Percentiles rank a stretch among this genome's conserved stretches.
phyloP scores from a whole-genome alignment of 2,113 vertebrate species.

The Bambusicola thoracicus region DNA sequence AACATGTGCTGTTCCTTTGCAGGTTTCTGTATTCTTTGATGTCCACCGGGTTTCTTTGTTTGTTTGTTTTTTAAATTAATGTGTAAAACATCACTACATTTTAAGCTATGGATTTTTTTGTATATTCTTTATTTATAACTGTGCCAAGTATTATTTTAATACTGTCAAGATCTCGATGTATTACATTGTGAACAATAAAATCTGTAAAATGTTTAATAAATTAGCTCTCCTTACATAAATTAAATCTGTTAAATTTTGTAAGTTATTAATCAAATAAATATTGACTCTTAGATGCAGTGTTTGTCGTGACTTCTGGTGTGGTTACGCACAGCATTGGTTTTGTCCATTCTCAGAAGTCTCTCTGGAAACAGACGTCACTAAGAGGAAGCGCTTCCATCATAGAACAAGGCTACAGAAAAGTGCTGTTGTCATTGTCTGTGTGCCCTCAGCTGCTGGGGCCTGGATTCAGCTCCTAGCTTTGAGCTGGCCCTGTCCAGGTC shows the following conservation, averaged over 20 bases:
- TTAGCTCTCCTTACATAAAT: slow-evolving; percentile 86
- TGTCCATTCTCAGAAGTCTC: not conserved
- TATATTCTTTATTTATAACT: slow-evolving; percentile 87
- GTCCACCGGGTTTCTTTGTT: slow-evolving; percentile 63
- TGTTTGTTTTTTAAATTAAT: slow-evolving; percentile 58
- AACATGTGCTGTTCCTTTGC: slow-evolving; percentile 74
- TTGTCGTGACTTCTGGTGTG: slow-evolving; percentile 64
- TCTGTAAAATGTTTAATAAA: slow-evolving; percentile 87
- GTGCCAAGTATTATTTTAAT: slow-evolving; percentile 90
- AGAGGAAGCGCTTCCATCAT: not conserved
- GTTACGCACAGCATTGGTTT: not conserved
- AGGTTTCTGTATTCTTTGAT: slow-evolving; percentile 74
- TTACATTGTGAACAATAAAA: slow-evolving; percentile 83
- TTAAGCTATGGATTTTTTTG: slow-evolving; percentile 81
- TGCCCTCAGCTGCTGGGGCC: not conserved
- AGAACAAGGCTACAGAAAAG: not conserved
- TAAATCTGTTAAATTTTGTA: slow-evolving; percentile 86
- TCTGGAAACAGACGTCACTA: not conserved
- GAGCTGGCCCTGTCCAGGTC: not conserved
- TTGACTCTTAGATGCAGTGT: slow-evolving; percentile 80
- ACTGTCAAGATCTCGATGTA: slow-evolving; percentile 80
- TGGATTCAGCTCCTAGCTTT: fast-evolving
- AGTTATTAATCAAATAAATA: slow-evolving; percentile 90
- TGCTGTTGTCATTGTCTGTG: not conserved
- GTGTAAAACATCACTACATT: slow-evolving; percentile 76